These are phyloP conservation scores for Priocnemis perturbator DNA, from an alignment of 2,888 invertebrate species.

Conservation along the genomic window DNA sequence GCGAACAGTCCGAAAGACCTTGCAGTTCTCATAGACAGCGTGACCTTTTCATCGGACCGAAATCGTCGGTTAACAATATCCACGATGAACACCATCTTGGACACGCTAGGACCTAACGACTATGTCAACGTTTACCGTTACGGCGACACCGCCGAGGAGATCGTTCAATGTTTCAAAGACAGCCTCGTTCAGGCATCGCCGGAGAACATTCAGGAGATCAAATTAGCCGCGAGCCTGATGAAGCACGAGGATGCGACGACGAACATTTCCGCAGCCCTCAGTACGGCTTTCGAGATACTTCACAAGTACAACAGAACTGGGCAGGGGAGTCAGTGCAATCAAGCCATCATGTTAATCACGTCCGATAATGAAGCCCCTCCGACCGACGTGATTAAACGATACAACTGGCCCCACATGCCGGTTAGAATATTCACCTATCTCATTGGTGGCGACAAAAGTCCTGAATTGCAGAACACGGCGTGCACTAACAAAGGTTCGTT, in stretches of 20 bases:
- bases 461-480: constrained; percentile 95
- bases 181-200: constrained; percentile 91
- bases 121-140: constrained; percentile 97
- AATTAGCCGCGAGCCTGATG: constrained; percentile 84
- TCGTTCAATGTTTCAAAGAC: constrained; percentile 93
- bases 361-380: constrained; percentile 89
- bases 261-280: constrained; percentile 94
- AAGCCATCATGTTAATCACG: constrained; percentile 98
- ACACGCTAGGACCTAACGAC: constrained; percentile 97
- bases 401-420: constrained; percentile 96
- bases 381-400: constrained; percentile 83
- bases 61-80: constrained; percentile 91
- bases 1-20: constrained; percentile 98
- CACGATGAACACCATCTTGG: constrained; percentile 92
- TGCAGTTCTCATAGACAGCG: constrained; percentile 95
- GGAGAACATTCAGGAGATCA: constrained; percentile 88
- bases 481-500: constrained; percentile 94
- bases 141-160: constrained; percentile 87
- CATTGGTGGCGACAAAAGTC: constrained; percentile 93
- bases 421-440: constrained; percentile 97
- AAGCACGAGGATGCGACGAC: constrained; percentile 86
- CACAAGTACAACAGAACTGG: constrained; percentile 91
- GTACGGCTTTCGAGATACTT: constrained; percentile 93
- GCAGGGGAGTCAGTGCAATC: constrained; percentile 95
- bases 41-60: constrained; percentile 88